phyloP scores from a whole-genome alignment of 2,113 vertebrate species.

The Clarias macrocephalus region DNA sequence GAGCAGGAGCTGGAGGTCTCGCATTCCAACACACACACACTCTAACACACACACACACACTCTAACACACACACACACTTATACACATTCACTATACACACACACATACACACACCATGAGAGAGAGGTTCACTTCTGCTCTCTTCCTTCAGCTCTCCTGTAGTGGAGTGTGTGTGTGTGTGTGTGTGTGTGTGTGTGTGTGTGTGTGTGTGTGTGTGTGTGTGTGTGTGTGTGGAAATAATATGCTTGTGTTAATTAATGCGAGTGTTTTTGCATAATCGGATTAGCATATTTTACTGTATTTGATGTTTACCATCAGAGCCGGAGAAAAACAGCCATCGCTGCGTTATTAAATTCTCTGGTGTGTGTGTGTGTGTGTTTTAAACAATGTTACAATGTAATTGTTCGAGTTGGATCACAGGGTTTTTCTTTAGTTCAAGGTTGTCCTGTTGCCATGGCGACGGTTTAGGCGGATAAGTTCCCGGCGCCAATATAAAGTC shows the following conservation, averaged over 20 bases:
- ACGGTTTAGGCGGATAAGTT: background rate
- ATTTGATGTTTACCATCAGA: background rate
- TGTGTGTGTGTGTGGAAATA: background rate
- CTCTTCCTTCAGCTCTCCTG: constrained; percentile 11
- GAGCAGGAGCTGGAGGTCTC: constrained; percentile 96
- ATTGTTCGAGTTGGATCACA: background rate
- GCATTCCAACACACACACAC: background rate
- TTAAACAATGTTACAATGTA: background rate
- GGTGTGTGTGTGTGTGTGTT: background rate
- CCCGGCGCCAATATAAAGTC: background rate
- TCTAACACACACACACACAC: no score
- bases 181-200: background rate
- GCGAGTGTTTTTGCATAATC: background rate
- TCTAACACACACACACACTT: background rate
- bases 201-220: background rate
- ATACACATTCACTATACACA: background rate
- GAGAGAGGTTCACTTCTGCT: background rate
- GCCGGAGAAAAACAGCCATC: background rate
- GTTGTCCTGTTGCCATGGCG: background rate
- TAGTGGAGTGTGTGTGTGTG: background rate
- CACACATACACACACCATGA: background rate
- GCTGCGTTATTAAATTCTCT: background rate
- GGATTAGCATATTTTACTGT: background rate
- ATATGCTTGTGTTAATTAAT: constrained; percentile 18
- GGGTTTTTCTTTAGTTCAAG: background rate